Conservation (phyloP, 2,113 vertebrate species). For the Corapipo altera region DNA sequence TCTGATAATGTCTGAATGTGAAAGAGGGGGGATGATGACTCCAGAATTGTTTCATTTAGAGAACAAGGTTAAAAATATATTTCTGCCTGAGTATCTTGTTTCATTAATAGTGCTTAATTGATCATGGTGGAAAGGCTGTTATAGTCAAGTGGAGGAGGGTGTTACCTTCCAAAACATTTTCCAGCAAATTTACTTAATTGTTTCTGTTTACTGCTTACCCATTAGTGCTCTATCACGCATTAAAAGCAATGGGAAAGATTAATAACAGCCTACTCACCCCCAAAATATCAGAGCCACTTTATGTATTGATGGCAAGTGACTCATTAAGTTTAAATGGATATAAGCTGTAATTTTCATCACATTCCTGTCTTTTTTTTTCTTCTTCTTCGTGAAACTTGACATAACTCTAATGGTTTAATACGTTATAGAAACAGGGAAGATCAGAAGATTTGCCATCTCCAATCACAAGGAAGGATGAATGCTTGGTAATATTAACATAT, state of each 20-base stretch:
- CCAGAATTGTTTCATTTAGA: neutral
- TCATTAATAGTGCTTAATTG: conserved; percentile 55
- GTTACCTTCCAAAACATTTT: conserved; percentile 58
- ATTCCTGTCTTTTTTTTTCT: neutral
- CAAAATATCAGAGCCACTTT: conserved; percentile 49
- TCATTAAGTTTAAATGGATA: conserved; percentile 40
- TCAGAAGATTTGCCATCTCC: neutral
- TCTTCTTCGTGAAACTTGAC: neutral
- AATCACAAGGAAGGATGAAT: neutral
- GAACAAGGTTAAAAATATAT: conserved; percentile 50
- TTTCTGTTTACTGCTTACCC: conserved; percentile 57
- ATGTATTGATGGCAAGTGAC: conserved; percentile 35
- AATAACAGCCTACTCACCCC: conserved; percentile 48
- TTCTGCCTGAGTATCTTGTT: conserved; percentile 23
- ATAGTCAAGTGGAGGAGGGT: conserved; percentile 53
- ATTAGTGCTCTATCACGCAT: conserved; percentile 34
- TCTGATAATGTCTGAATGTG: neutral
- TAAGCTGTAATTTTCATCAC: conserved; percentile 36
- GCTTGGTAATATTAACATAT: neutral
- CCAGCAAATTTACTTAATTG: conserved; percentile 64
- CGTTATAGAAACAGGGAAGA: neutral
- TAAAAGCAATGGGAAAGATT: conserved; percentile 62
- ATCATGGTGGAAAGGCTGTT: conserved; percentile 51
- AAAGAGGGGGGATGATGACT: neutral
- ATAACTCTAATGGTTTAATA: neutral